A percentile compares a stretch with the other conserved stretches of the same genome.
These are phyloP conservation scores for Catamblyrhynchus diadema DNA, from an alignment of 2,797 vertebrate species.

Conservation along the genomic window DNA sequence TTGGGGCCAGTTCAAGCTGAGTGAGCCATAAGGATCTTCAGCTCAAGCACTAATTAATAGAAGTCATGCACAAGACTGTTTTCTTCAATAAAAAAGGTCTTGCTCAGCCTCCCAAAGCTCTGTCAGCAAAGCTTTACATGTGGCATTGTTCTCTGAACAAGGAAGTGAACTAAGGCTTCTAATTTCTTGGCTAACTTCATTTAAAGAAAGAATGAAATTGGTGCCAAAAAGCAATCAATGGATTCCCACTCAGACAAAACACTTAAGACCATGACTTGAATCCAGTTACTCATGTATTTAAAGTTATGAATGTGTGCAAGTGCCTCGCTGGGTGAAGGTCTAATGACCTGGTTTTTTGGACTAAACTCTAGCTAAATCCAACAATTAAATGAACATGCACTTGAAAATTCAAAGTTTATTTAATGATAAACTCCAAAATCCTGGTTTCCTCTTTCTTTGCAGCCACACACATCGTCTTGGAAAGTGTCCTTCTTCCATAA, in stretches of 20 bases:
- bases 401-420: neutral
- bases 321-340: neutral
- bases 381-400: neutral
- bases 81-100: neutral
- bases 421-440: neutral
- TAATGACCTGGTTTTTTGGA: neutral
- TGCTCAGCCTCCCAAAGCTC: neutral
- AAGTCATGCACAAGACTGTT: neutral
- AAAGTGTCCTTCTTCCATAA: neutral
- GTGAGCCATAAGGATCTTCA: neutral
- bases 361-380: neutral
- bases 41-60: neutral
- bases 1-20: neutral
- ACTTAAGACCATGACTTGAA: neutral
- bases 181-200: slow-evolving; percentile 1
- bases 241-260: neutral
- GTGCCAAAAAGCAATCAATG: slow-evolving; percentile 35
- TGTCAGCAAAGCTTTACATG: neutral
- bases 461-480: neutral
- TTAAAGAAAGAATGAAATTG: neutral
- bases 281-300: neutral
- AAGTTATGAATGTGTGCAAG: neutral
- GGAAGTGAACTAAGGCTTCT: neutral
- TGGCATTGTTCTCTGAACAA: neutral
- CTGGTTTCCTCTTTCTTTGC: neutral